A percentile compares a stretch with the other conserved stretches of the same genome.
These are phyloP conservation scores for Petrocephalus schoutedeni DNA, from an alignment of 2,797 vertebrate genomes.

Conservation along the genomic window DNA sequence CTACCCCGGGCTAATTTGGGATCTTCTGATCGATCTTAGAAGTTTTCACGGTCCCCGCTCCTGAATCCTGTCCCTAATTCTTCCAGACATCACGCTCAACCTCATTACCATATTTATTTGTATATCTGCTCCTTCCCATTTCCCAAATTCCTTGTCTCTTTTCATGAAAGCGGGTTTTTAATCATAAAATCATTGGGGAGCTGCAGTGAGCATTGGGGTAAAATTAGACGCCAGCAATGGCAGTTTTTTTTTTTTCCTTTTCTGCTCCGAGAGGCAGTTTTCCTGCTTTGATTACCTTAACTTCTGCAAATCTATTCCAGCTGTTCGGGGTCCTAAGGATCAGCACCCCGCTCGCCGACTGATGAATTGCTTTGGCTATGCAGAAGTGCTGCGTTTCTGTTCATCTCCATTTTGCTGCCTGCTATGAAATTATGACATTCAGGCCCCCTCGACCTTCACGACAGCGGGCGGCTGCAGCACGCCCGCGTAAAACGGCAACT, in stretches of 20 bases:
- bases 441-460: constrained; percentile 6
- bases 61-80: not conserved
- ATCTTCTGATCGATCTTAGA: not conserved
- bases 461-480: not conserved
- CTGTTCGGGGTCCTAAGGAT: constrained; percentile 32
- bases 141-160: not conserved
- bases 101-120: not conserved
- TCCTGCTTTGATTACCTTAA: constrained; percentile 7
- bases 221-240: not conserved
- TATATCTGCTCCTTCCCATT: not conserved
- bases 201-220: not conserved
- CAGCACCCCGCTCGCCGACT: not conserved
- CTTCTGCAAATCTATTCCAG: constrained; percentile 35
- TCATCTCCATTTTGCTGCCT: constrained; percentile 18
- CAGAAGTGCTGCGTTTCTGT: constrained; percentile 11
- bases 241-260: not conserved
- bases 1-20: not conserved
- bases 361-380: constrained; percentile 16
- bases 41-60: not conserved
- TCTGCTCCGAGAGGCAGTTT: not conserved
- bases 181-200: not conserved
- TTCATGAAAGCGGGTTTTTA: not conserved
- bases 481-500: not conserved
- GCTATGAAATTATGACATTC: constrained; percentile 23
- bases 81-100: too few relatives aligned